Percentiles rank a stretch among this genome's conserved stretches.
phyloP scores from a whole-genome alignment of 2,113 vertebrate species.

The Actenoides lindsayi region DNA sequence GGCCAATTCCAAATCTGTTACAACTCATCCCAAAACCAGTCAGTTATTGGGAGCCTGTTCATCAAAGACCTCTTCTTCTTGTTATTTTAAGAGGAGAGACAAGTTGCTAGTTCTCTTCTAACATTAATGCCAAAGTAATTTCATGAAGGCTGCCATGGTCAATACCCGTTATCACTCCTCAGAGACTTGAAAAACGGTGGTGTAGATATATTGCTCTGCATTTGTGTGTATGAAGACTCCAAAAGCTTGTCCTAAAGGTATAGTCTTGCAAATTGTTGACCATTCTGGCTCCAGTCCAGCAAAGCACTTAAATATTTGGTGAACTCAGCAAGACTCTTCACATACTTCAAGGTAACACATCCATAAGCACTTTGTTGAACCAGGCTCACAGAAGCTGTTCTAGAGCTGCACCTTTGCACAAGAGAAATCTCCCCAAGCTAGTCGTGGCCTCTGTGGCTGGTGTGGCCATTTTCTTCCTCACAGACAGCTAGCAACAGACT shows the following conservation, averaged over 20 bases:
- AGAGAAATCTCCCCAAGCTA: neutral
- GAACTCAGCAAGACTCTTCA: neutral
- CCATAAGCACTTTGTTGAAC: neutral
- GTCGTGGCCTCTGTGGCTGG: neutral
- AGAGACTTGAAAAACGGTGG: neutral
- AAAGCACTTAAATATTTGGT: slow-evolving; percentile 36
- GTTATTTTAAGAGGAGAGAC: neutral
- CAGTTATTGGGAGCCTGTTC: neutral
- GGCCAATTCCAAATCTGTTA: neutral
- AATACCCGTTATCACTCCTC: neutral
- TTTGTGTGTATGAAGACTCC: neutral
- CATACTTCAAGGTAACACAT: neutral
- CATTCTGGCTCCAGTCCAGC: slow-evolving; percentile 15
- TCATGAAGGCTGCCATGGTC: neutral
- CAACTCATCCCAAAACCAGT: neutral
- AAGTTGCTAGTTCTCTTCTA: neutral
- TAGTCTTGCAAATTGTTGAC: neutral
- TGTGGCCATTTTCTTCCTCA: neutral
- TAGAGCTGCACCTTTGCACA: neutral
- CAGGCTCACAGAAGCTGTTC: neutral
- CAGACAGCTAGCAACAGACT: neutral
- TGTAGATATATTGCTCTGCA: neutral
- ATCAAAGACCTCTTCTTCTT: neutral
- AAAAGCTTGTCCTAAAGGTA: slow-evolving; percentile 16
- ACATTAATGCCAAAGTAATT: neutral